Conservation (phyloP, 2,888 invertebrate species). For the Diloba caeruleocephala region DNA sequence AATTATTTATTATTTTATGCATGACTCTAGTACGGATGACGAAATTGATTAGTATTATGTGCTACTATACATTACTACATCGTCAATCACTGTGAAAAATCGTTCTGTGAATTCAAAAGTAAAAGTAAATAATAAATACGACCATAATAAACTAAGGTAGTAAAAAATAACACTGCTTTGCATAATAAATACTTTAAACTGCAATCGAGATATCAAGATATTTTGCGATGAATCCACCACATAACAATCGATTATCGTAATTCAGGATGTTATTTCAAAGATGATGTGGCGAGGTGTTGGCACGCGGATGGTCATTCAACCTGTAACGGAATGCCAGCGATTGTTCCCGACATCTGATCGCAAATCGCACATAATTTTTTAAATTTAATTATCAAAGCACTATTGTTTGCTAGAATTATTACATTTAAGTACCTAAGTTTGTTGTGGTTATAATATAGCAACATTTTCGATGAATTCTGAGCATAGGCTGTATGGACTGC, state of each 20-base stretch:
- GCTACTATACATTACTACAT: slow-evolving; percentile 7
- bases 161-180: slow-evolving; percentile 9
- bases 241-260: slow-evolving; percentile 25
- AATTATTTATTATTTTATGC: slow-evolving; percentile 1
- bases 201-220: not conserved
- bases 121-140: slow-evolving; percentile 28
- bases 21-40: no score
- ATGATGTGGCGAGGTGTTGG: slow-evolving; percentile 50
- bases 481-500: not conserved
- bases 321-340: slow-evolving; percentile 60
- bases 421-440: not conserved
- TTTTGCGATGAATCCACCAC: slow-evolving; percentile 9
- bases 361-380: slow-evolving; percentile 54
- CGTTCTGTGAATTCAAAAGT: slow-evolving; percentile 34
- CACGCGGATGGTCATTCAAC: slow-evolving; percentile 66
- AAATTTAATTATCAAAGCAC: slow-evolving; percentile 50
- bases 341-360: slow-evolving; percentile 44
- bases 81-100: slow-evolving; percentile 14
- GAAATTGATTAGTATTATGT: slow-evolving; percentile 16
- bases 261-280: slow-evolving; percentile 52
- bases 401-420: slow-evolving; percentile 23
- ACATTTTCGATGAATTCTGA: not conserved
- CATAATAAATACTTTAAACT: not conserved
- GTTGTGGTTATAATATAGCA: not conserved
- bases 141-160: slow-evolving; percentile 8